Evolutionary conservation across 2,113 vertebrate genomes (phyloP).

Genomic region (Bos taurus): DNA sequence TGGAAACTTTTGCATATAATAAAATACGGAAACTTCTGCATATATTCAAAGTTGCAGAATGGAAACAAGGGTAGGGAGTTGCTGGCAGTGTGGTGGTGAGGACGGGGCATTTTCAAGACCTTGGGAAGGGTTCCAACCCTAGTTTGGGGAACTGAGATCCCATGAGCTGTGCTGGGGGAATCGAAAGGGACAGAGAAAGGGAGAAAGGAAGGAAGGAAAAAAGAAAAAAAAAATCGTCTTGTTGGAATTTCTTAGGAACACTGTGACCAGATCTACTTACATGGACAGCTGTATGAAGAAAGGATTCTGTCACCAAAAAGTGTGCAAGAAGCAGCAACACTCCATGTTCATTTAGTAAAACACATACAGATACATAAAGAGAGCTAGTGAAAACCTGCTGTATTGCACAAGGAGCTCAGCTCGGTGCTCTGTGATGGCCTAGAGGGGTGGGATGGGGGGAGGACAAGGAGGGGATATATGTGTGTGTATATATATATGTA

Average conservation of each 20-base stretch:
- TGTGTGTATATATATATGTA: too few relatives aligned
- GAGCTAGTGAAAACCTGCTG: background rate
- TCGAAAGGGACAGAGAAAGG: background rate
- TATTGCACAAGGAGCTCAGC: background rate
- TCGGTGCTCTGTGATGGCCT: background rate
- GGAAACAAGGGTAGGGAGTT: background rate
- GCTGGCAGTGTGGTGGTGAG: background rate
- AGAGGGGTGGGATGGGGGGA: background rate
- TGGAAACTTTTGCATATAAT: background rate
- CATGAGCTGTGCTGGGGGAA: background rate
- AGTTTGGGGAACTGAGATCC: background rate
- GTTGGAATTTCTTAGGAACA: too few relatives aligned
- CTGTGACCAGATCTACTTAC: too few relatives aligned
- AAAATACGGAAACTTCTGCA: background rate
- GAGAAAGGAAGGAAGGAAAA: background rate
- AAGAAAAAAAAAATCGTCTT: background rate
- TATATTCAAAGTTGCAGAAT: background rate
- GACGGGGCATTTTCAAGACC: rapidly evolving
- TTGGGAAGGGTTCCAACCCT: background rate
- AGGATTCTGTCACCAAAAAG: background rate
- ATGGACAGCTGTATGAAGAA: too few relatives aligned
- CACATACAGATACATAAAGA: background rate
- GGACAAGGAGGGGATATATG: background rate
- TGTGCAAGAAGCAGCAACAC: background rate
- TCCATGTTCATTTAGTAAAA: background rate